Conservation (phyloP, 37 sponge, comb jelly and placozoan species). For the Dysidea cf. avara region DNA sequence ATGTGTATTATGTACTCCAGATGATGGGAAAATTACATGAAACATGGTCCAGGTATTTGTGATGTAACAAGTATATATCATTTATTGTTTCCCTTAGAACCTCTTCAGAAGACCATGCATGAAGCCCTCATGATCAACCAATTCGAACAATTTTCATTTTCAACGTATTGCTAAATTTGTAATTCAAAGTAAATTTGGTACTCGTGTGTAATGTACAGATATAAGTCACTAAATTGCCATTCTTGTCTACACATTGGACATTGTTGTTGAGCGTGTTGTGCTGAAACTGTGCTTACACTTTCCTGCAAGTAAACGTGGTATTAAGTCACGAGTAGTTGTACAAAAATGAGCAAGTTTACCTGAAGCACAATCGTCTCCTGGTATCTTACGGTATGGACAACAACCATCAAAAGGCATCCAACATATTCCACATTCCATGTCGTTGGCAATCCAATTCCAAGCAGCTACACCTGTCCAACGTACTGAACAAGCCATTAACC, state of each 20-base stretch:
- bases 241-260: slow-evolving; percentile 97
- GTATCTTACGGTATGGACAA: slow-evolving; percentile 89
- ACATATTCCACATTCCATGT: slow-evolving; percentile 97
- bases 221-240: slow-evolving; percentile 84
- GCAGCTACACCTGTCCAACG: slow-evolving; percentile 92
- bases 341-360: slow-evolving; percentile 23
- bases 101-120: slow-evolving; percentile 91
- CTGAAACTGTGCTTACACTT: slow-evolving; percentile 82
- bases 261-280: slow-evolving; percentile 80
- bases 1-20: too few relatives aligned
- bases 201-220: not conserved
- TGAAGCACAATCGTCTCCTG: slow-evolving; percentile 94
- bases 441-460: slow-evolving; percentile 97
- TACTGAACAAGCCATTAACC: too few relatives aligned
- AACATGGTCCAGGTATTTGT: slow-evolving; percentile 73
- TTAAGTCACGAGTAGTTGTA: not conserved
- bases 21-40: slow-evolving; percentile 96
- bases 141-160: too few relatives aligned
- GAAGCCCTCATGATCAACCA: slow-evolving; percentile 5
- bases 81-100: slow-evolving; percentile 46
- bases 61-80: not conserved
- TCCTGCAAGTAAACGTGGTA: slow-evolving; percentile 63
- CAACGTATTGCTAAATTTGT: too few relatives aligned
- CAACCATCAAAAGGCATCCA: slow-evolving; percentile 87
- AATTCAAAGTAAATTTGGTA: too few relatives aligned